phyloP scores from a whole-genome alignment of 2,888 invertebrate genomes.

The Cataglyphis albicans region DNA sequence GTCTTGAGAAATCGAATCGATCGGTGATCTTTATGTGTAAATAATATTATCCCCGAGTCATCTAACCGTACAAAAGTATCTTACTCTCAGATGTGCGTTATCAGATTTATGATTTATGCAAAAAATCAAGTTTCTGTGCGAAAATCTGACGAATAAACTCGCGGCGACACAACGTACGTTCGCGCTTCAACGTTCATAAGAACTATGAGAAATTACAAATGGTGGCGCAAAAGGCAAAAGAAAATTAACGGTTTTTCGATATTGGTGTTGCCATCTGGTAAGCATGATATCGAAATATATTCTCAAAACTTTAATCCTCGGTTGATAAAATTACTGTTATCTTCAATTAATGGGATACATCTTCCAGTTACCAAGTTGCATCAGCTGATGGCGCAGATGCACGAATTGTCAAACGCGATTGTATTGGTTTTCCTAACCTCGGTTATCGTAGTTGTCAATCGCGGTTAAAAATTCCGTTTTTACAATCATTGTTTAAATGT shows the following conservation, averaged over 20 bases:
- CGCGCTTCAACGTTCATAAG: background rate
- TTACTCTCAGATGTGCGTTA: background rate
- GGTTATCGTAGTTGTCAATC: background rate
- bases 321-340: background rate
- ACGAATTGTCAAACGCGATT: background rate
- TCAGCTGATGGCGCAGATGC: background rate
- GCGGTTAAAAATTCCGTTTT: background rate
- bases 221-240: background rate
- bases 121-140: background rate
- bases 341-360: no score
- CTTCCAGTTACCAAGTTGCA: no score
- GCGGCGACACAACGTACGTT: no score
- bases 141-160: background rate
- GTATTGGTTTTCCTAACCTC: constrained; percentile 10
- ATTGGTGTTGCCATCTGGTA: background rate
- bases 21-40: background rate
- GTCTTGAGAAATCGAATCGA: background rate
- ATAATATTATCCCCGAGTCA: background rate
- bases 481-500: background rate
- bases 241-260: background rate
- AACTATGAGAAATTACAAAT: background rate
- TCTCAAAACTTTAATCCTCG: background rate
- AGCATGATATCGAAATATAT: background rate
- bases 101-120: background rate
- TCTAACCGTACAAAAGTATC: background rate